phyloP scores from a whole-genome alignment of 2,797 vertebrate species.

The Coregonus sp. region DNA sequence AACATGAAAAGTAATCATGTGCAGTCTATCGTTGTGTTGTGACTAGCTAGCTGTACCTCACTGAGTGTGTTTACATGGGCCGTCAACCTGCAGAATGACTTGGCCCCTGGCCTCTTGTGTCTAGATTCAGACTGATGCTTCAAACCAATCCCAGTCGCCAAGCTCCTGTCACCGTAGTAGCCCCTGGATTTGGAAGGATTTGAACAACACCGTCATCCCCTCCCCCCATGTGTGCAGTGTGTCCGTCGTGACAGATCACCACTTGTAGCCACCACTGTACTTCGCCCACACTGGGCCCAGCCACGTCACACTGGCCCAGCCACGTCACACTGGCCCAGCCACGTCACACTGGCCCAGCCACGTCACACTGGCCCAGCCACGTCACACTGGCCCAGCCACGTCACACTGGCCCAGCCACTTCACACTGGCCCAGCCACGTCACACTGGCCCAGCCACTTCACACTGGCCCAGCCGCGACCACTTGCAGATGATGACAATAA shows the following conservation, averaged over 20 bases:
- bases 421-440: constrained; percentile 19
- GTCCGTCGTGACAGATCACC: not conserved
- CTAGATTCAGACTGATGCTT: too few relatives aligned
- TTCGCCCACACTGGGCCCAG: not conserved
- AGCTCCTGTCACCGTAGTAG: not conserved
- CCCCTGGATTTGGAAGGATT: too few relatives aligned
- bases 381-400: too few relatives aligned
- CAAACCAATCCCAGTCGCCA: not conserved
- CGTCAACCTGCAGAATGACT: too few relatives aligned
- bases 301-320: constrained; percentile 16
- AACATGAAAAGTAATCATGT: too few relatives aligned
- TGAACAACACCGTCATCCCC: not conserved
- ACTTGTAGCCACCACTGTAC: constrained; percentile 1
- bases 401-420: not conserved
- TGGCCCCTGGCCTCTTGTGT: too few relatives aligned
- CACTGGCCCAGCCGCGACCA: not conserved
- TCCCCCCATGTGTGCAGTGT: not conserved
- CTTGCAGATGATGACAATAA: constrained; percentile 1
- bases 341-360: too few relatives aligned
- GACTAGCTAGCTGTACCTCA: too few relatives aligned
- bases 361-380: constrained; percentile 19
- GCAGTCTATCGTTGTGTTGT: too few relatives aligned
- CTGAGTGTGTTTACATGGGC: too few relatives aligned
- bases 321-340: not conserved
- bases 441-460: not conserved